Evolutionary conservation across 2,113 vertebrate genomes (phyloP), one percentile per base, ranked within the genome.

Genomic region (Chiloscyllium plagiosum): DNA sequence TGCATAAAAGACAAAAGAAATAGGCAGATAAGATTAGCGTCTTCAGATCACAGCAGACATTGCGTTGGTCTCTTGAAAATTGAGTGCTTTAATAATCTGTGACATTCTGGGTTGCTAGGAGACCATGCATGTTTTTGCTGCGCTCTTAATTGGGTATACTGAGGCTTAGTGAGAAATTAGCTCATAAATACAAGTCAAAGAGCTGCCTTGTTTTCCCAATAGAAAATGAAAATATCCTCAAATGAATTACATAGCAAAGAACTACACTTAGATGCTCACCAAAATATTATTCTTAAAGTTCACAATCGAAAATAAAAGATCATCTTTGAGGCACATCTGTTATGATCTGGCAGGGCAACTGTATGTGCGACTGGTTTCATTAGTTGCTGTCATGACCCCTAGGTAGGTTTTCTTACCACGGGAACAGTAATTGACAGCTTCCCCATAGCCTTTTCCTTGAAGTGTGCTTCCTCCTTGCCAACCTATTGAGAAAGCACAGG

Each of bases 101-200:
- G 93, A 94, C 22, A 50, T 37, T 69, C 93, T 24, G 22, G 93
- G 93, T 94, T 94, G 93, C 93, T 94, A 69, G 93, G 93, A 94
- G 68, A 94, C 93, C 10, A 68, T 94, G 68, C n/a, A 90, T 33
- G 50, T 33, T 90, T 90, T 52, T 52, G 94, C 72, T 76, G 42
- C 17, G 94, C 42, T 72, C 42, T 72, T 72, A 95, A 72, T 95
- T 95, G 68, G 42, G 24, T 8, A 72, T 72, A 76, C 68, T 26
- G 42, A 50, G 69, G 94, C 72, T 72, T 95, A 95, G 69, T 72
- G 15, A 52, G 94, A 72, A 76, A 76, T 69, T 95, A 47, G 69
- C 72, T 72, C 69, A 52, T 42, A 50, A 47, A 72, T 76, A 47
- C 69, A 72, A 93, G 89, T 93, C 69, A 70, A 20, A 52, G 68